Evolutionary conservation across 2,113 vertebrate genomes (phyloP).

Genomic region (Xiphophorus hellerii): DNA sequence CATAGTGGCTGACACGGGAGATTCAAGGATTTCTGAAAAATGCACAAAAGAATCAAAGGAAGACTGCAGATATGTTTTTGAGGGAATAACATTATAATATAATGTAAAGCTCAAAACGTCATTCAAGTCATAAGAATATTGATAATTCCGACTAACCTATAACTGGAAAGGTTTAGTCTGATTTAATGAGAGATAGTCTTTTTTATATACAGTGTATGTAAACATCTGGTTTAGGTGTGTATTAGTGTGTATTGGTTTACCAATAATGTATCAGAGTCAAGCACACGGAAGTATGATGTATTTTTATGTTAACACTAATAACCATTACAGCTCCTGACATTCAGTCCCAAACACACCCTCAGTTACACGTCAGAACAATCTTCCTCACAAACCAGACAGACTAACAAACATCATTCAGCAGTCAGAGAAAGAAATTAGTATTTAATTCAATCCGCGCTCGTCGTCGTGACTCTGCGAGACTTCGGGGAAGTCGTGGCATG

Average conservation of each 20-base stretch:
- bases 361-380: conserved; percentile 53
- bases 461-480: conserved; percentile 16
- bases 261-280: not conserved
- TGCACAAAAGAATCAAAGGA: too few relatives aligned
- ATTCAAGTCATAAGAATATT: not conserved
- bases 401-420: conserved; percentile 65
- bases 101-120: too few relatives aligned
- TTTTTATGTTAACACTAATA: conserved; percentile 76
- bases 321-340: conserved; percentile 65
- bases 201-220: not conserved
- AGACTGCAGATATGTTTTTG: too few relatives aligned
- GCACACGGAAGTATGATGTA: conserved; percentile 68
- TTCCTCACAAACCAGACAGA: conserved; percentile 52
- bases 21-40: too few relatives aligned
- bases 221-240: not conserved
- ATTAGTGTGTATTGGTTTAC: not conserved
- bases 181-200: not conserved
- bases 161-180: not conserved
- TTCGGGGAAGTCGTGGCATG: conserved; percentile 28
- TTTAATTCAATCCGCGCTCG: conserved; percentile 46
- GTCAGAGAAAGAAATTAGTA: conserved; percentile 69
- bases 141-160: not conserved
- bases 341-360: conserved; percentile 70
- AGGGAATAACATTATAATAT: too few relatives aligned
- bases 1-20: too few relatives aligned